A percentile compares a stretch with the other conserved stretches of the same genome.
phyloP scores from a whole-genome alignment of 2,113 vertebrate species.

The Cyanoderma ruficeps region DNA sequence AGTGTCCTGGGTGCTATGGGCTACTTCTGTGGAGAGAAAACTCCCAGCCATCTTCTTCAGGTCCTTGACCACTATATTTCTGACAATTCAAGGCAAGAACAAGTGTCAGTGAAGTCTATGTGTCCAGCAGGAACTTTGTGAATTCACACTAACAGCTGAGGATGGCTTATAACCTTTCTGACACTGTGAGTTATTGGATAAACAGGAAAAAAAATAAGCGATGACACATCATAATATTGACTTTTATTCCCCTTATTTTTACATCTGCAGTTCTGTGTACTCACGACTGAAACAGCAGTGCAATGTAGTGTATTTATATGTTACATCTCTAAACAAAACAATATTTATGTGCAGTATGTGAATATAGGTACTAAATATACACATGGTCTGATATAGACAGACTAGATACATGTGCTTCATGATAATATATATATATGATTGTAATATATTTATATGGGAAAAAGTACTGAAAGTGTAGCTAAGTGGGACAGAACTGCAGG shows the following conservation, averaged over 20 bases:
- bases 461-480: neutral
- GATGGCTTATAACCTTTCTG: neutral
- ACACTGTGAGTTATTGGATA: neutral
- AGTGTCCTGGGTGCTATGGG: neutral
- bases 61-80: neutral
- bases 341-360: neutral
- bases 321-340: neutral
- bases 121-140: neutral
- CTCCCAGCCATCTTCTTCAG: neutral
- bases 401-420: neutral
- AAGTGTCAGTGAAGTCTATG: neutral
- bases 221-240: neutral
- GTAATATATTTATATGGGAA: neutral
- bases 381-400: neutral
- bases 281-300: neutral
- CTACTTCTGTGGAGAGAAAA: neutral
- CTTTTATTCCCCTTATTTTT: slow-evolving; percentile 27
- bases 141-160: neutral
- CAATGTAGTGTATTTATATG: neutral
- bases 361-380: neutral
- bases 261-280: neutral
- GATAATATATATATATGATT: neutral
- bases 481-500: neutral
- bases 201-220: slow-evolving; percentile 12
- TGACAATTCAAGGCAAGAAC: neutral